Base-by-base conservation (phyloP, 2,797 vertebrate species). In the Emys orbicularis region DNA sequence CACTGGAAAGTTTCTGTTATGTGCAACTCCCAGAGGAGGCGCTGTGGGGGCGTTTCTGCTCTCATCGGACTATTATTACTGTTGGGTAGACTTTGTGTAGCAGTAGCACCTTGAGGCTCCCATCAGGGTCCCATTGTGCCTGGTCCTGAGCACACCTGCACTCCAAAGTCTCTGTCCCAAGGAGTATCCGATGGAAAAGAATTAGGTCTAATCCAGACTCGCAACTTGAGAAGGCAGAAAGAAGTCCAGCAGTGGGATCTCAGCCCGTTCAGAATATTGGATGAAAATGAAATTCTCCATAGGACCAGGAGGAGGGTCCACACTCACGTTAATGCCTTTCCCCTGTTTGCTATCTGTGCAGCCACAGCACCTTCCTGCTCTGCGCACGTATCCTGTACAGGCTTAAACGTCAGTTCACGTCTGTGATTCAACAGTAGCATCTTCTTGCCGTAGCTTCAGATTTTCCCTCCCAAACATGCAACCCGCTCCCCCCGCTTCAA, bases 351-450 rank as follows among this genome's bases (percentile, higher is more conserved):
- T 41, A 8, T n/a, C 77, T 3, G 0, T 1, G 2, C 4, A 18
- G 49, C 8, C 1, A 0, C 23, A 5, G 65, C 25, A 2, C 6
- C 3, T 41, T 34, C 5, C 27, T 25, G 27, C 31, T 1, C 2
- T 4, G 12, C 0, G 0, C 12, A 9, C 9, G 3, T 59, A 6
- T 25, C 2, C 0, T 10, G 12, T 7, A 25, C 54, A 57, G 31
- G 57, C 41, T 27, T 12, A 53, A 72, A 41, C 11, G 2, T 41
- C 4, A 18, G 25, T 6, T 27, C 16, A 34, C 5, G 27, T 29
- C 50, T n/a, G 61, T 15, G 8, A 11, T 47, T 76, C 54, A 1
- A 4, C 59, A 41, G 19, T 23, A 74, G 25, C 47, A 68, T 15
- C 9, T 11, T 47, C 6, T 12, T 31, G 19, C 49, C 68, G 25